phyloP scores from a whole-genome alignment of 2,797 vertebrate genomes.

The Gadopsis marmoratus region DNA sequence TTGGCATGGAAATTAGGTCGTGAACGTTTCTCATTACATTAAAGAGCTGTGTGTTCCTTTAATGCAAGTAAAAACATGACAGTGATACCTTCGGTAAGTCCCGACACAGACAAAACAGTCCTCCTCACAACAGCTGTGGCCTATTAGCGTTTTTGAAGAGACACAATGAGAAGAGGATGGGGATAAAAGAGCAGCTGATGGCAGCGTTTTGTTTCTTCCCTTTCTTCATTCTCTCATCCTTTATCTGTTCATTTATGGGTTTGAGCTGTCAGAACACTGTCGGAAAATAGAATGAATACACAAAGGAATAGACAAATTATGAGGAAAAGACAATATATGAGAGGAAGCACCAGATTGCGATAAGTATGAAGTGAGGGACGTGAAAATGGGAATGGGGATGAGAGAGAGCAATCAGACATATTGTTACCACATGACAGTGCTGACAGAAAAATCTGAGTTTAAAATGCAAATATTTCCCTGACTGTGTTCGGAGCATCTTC shows the following conservation, averaged over 20 bases:
- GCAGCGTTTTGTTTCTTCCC: slow-evolving; percentile 22
- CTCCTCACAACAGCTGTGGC: slow-evolving; percentile 1
- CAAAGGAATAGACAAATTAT: not conserved
- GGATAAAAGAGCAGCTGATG: not conserved
- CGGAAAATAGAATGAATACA: not conserved
- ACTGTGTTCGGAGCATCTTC: not conserved
- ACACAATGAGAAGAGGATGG: slow-evolving; percentile 4
- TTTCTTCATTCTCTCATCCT: not conserved
- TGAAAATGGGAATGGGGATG: not conserved
- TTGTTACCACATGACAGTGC: not conserved
- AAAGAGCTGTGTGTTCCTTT: not conserved
- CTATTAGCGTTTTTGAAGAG: slow-evolving; percentile 8
- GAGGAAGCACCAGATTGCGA: not conserved
- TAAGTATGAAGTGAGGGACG: not conserved
- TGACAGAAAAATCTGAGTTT: not conserved
- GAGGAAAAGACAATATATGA: not conserved
- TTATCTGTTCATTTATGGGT: slow-evolving; percentile 12
- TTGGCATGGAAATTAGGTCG: not conserved
- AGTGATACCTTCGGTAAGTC: not conserved
- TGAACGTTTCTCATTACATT: not conserved
- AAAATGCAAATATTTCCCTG: not conserved
- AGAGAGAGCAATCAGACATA: not conserved
- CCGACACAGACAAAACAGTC: not conserved
- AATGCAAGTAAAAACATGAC: not conserved
- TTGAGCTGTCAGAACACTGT: not conserved